phyloP scores from a whole-genome alignment of 2,888 invertebrate genomes.

The Leucoma salicis region DNA sequence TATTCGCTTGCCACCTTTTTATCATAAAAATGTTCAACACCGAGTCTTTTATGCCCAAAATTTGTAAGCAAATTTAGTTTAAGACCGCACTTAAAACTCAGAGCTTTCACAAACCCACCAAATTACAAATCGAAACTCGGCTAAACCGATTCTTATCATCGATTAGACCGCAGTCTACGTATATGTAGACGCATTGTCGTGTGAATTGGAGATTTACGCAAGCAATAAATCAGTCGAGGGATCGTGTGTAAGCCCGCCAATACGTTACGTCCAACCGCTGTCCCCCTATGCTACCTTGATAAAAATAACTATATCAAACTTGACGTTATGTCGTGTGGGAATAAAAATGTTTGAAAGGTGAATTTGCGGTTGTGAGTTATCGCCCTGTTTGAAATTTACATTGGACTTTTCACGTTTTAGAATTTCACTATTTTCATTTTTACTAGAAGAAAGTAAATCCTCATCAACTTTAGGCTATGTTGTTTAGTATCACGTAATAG shows the following conservation, averaged over 20 bases:
- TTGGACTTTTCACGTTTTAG: too few species aligned
- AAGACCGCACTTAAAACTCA: slow-evolving; percentile 5
- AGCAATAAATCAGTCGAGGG: slow-evolving; percentile 77
- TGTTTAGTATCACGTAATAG: too few species aligned
- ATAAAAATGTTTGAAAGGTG: slow-evolving; percentile 39
- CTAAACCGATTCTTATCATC: slow-evolving; percentile 49
- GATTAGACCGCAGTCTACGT: slow-evolving; percentile 49
- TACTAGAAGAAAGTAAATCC: too few species aligned
- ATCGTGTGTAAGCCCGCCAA: slow-evolving; percentile 68
- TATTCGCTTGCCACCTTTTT: too few species aligned
- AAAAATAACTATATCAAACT: slow-evolving; percentile 43
- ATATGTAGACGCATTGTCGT: slow-evolving; percentile 54
- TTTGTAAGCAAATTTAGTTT: too few species aligned
- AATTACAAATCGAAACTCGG: slow-evolving; percentile 28
- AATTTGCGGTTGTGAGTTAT: slow-evolving; percentile 36
- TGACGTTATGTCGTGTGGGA: slow-evolving; percentile 35
- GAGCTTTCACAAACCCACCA: slow-evolving; percentile 17
- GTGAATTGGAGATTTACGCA: slow-evolving; percentile 78
- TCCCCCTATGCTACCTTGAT: slow-evolving; percentile 48
- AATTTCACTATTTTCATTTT: too few species aligned
- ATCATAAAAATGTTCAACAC: too few species aligned
- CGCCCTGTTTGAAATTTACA: too few species aligned
- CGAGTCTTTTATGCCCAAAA: too few species aligned
- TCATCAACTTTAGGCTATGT: too few species aligned
- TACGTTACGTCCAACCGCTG: slow-evolving; percentile 67